phyloP scores from a whole-genome alignment of 2,797 vertebrate genomes.

The Limnodromus scolopaceus region DNA sequence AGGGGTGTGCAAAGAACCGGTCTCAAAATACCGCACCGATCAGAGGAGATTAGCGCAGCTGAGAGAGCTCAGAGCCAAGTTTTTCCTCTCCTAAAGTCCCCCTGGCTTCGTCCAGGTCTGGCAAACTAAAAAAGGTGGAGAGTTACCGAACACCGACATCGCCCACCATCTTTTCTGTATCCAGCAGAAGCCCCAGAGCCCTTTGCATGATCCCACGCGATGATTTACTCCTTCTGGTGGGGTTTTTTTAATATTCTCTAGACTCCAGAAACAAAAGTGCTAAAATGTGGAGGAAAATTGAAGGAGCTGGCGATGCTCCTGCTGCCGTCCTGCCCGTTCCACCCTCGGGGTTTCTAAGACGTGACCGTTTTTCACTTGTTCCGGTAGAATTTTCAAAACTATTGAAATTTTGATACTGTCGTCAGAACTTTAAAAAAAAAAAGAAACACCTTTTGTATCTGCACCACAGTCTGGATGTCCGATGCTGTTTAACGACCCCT shows the following conservation, averaged over 20 bases:
- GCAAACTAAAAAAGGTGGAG: not conserved
- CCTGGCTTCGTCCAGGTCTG: not conserved
- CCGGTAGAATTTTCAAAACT: conserved; percentile 12
- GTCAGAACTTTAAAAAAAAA: conserved; percentile 11
- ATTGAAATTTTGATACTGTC: conserved; percentile 59
- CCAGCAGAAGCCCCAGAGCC: not conserved
- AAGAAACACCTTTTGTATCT: conserved; percentile 32
- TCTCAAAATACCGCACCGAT: conserved; percentile 69
- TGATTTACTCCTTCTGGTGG: not conserved
- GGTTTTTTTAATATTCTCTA: not conserved
- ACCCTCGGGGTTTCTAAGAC: not conserved
- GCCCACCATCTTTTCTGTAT: not conserved
- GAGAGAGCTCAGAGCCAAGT: conserved; percentile 80
- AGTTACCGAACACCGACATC: not conserved
- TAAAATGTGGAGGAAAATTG: not conserved
- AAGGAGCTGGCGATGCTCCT: not conserved
- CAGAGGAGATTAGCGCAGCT: conserved; percentile 76
- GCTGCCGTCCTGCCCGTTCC: not conserved
- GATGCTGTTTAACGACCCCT: not conserved
- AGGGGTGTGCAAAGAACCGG: conserved; percentile 82
- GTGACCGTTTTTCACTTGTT: conserved; percentile 33
- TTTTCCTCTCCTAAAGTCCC: conserved; percentile 79
- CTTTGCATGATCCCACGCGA: not conserved
- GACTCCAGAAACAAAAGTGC: not conserved
- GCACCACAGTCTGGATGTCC: conserved; percentile 5